Conservation (phyloP, 2,888 invertebrate species). For the Chouioia cunea region DNA sequence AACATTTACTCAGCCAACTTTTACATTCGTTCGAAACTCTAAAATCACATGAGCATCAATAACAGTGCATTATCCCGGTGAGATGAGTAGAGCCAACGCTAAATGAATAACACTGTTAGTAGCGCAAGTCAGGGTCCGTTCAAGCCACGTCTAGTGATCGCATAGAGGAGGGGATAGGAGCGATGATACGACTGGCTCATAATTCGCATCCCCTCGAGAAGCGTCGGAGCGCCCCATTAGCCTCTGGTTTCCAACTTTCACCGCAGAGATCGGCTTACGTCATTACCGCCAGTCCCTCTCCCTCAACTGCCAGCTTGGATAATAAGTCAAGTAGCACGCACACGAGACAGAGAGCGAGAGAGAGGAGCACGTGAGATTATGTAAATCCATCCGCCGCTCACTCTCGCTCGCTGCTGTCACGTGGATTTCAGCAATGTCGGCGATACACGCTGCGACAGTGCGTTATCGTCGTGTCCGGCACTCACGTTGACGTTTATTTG, state of each 20-base stretch:
- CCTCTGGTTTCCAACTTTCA: conserved; percentile 21
- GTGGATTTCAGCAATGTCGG: no score
- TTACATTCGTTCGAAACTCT: no score
- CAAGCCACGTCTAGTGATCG: no score
- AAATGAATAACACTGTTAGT: no score
- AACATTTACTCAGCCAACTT: no score
- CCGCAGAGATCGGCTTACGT: conserved; percentile 42
- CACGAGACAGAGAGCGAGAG: no score
- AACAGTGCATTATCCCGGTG: no score
- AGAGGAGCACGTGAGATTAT: conserved; percentile 23
- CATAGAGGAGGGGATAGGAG: not conserved
- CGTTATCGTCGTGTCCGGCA: no score
- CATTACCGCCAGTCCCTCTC: conserved; percentile 24
- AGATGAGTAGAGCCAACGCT: no score
- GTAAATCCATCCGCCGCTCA: conserved; percentile 22
- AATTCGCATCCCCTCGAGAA: conserved; percentile 37
- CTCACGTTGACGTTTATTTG: no score
- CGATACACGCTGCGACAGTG: no score
- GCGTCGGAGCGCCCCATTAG: conserved; percentile 20
- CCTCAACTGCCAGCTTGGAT: conserved; percentile 1
- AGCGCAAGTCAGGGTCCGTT: conserved; percentile 1
- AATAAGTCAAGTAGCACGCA: conserved; percentile 21
- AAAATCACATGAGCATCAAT: no score
- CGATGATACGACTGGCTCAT: conserved; percentile 27
- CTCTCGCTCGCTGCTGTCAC: not conserved